A percentile compares a stretch with the other conserved stretches of the same genome.
Conservation (phyloP, 2,888 invertebrate species). For the Eilema depressum region DNA sequence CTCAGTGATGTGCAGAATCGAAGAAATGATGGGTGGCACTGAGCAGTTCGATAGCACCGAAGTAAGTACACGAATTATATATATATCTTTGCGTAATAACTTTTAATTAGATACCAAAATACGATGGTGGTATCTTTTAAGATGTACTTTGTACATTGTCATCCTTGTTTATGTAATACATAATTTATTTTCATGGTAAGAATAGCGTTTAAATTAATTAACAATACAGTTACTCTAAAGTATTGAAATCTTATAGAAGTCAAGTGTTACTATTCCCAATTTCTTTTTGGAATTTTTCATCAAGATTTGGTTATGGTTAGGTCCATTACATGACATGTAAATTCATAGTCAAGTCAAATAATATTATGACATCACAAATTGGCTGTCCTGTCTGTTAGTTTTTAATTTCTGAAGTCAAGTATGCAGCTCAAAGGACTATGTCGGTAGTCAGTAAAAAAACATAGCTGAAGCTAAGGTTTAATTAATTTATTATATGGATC, state of each 20-base stretch:
- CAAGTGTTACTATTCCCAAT: neutral
- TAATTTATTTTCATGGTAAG: neutral
- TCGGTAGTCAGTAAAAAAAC: too few species aligned
- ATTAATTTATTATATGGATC: too few species aligned
- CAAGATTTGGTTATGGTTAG: too few species aligned
- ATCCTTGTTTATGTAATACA: neutral
- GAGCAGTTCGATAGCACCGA: constrained; percentile 94
- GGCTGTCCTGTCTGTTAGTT: too few species aligned
- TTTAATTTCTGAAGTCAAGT: too few species aligned
- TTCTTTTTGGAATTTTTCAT: neutral
- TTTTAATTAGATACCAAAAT: neutral
- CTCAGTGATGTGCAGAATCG: constrained; percentile 96
- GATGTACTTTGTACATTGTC: neutral
- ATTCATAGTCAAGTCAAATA: too few species aligned
- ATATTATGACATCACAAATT: too few species aligned
- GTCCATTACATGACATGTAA: too few species aligned
- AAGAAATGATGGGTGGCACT: constrained; percentile 95
- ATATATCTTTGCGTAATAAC: neutral
- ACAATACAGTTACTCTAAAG: neutral
- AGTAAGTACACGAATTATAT: constrained; percentile 55
- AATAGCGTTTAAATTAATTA: neutral
- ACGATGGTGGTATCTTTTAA: neutral
- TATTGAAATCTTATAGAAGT: neutral
- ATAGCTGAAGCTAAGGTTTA: too few species aligned
- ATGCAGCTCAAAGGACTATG: too few species aligned